phyloP scores from a whole-genome alignment of 2,888 invertebrate genomes.

The Caenorhabditis sinica region DNA sequence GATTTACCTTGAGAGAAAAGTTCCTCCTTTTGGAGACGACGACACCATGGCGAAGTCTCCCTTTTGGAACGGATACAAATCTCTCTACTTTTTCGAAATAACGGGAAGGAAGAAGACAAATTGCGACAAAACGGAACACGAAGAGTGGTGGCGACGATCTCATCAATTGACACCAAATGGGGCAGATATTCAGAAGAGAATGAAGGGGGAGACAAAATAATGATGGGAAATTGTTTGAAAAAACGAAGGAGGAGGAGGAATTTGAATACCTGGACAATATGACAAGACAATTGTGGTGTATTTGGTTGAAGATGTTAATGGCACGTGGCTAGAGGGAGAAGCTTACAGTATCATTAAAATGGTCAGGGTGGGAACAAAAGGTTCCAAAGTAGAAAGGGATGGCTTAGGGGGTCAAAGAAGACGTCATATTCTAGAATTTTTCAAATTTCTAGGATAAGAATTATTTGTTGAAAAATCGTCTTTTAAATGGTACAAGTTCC shows the following conservation, averaged over 20 bases:
- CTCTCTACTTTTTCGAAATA: slow-evolving; percentile 14
- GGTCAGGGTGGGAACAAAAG: too few species aligned
- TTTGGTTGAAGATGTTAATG: not conserved
- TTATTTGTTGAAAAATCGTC: too few species aligned
- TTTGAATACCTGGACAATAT: slow-evolving; percentile 39
- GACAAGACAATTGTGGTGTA: slow-evolving; percentile 10
- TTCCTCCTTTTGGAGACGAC: not conserved
- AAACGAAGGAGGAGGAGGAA: not conserved
- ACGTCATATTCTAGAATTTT: too few species aligned
- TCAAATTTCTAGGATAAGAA: too few species aligned
- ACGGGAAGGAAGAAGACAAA: slow-evolving; percentile 18
- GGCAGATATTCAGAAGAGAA: slow-evolving; percentile 33
- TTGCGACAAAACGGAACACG: slow-evolving; percentile 61
- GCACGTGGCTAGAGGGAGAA: not conserved
- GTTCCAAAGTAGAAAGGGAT: too few species aligned
- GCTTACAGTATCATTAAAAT: not conserved
- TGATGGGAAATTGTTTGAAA: slow-evolving; percentile 44
- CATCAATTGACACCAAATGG: slow-evolving; percentile 66
- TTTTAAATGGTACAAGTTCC: too few species aligned
- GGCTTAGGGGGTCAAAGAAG: too few species aligned
- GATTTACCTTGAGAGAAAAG: slow-evolving; percentile 63
- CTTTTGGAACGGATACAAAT: slow-evolving; percentile 46
- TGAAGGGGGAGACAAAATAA: slow-evolving; percentile 30
- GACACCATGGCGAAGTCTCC: slow-evolving; percentile 18
- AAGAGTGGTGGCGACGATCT: not conserved